A percentile compares a stretch with the other conserved stretches of the same genome.
Conservation (phyloP, 2,797 vertebrate genomes). For the Sphaeramia orbicularis region DNA sequence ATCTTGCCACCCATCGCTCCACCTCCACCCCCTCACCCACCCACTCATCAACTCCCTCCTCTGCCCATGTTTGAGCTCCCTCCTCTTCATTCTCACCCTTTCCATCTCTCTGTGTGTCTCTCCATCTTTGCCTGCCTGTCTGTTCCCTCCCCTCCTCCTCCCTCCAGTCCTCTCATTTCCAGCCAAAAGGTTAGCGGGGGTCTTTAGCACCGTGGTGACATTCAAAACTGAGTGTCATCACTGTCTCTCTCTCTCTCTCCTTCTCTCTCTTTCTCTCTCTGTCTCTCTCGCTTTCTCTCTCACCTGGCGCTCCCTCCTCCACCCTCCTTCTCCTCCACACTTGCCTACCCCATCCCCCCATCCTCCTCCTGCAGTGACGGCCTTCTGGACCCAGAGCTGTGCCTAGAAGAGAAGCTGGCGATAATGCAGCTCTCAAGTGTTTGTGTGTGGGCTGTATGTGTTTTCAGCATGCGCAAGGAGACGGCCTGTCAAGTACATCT, state of each 20-base stretch:
- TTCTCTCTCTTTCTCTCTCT: conserved; percentile 42
- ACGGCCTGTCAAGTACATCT: conserved; percentile 64
- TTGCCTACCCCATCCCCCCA: conserved; percentile 58
- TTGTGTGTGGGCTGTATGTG: conserved; percentile 65
- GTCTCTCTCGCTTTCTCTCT: conserved; percentile 51
- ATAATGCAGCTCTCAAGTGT: conserved; percentile 70
- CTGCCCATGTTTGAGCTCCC: conserved; percentile 54
- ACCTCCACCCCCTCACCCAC: conserved; percentile 55
- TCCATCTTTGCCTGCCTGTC: conserved; percentile 60
- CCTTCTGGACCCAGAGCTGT: conserved; percentile 80
- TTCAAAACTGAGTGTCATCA: conserved; percentile 83
- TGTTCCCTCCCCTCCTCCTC: conserved; percentile 28
- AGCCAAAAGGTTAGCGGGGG: conserved; percentile 84
- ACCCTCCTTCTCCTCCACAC: conserved; percentile 29
- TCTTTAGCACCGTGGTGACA: conserved; percentile 84
- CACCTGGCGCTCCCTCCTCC: conserved; percentile 60
- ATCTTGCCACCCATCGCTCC: conserved; percentile 75
- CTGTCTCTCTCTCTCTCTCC: conserved; percentile 61
- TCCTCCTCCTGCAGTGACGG: conserved; percentile 73
- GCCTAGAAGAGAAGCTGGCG: conserved; percentile 72
- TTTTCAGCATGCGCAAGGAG: conserved; percentile 44
- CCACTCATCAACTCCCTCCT: conserved; percentile 30
- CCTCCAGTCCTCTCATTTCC: conserved; percentile 66
- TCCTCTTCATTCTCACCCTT: conserved; percentile 61
- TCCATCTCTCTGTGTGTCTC: conserved; percentile 51